phyloP scores from a whole-genome alignment of 2,797 vertebrate species.

The Spea hammondii region DNA sequence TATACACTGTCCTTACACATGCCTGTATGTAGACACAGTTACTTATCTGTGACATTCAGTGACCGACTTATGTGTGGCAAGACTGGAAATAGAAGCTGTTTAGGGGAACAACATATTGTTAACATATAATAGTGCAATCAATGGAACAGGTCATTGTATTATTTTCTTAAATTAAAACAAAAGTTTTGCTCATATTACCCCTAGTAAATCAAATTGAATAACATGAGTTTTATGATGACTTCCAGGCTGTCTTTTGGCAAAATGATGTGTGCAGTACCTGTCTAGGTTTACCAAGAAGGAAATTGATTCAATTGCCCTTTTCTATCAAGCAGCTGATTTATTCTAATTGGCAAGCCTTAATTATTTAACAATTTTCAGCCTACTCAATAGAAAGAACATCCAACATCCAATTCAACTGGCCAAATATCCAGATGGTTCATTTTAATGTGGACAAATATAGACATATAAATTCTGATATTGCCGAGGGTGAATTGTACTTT shows the following conservation, averaged over 20 bases:
- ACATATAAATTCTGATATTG: slow-evolving; percentile 10
- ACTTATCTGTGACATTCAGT: too few species aligned
- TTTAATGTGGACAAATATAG: slow-evolving; percentile 31
- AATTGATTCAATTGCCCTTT: slow-evolving; percentile 12
- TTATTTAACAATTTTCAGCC: slow-evolving; percentile 27
- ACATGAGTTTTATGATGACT: background rate
- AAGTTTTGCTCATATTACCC: too few species aligned
- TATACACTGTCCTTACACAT: too few species aligned
- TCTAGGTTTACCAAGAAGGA: slow-evolving; percentile 1
- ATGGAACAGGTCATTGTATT: too few species aligned
- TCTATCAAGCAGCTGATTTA: slow-evolving; percentile 19
- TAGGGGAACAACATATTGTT: too few species aligned
- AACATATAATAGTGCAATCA: too few species aligned
- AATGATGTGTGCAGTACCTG: slow-evolving; percentile 21
- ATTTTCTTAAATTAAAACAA: too few species aligned
- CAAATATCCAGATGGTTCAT: slow-evolving; percentile 33
- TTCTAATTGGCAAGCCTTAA: slow-evolving; percentile 30
- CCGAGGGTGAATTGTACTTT: background rate
- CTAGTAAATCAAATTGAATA: too few species aligned
- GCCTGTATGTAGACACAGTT: too few species aligned
- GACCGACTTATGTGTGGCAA: too few species aligned
- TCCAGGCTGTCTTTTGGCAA: slow-evolving; percentile 8
- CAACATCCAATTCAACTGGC: slow-evolving; percentile 20
- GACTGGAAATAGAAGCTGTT: too few species aligned
- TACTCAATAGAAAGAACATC: slow-evolving; percentile 26